These are phyloP conservation scores for Oligia fasciuncula DNA, from an alignment of 2,888 invertebrate species.

Conservation along the genomic window DNA sequence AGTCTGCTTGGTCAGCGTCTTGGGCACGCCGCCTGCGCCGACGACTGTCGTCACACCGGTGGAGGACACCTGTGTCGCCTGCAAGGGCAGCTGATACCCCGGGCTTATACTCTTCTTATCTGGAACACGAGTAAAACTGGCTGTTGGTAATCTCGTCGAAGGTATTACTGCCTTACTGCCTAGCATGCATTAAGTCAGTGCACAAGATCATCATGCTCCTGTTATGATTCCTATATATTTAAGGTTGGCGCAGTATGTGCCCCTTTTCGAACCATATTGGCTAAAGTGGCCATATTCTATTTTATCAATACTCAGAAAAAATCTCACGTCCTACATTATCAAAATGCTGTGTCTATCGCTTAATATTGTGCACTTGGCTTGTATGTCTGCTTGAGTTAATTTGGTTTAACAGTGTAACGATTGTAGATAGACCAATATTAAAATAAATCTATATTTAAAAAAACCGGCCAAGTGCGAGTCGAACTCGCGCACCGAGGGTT, in stretches of 20 bases:
- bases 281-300: neutral
- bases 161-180: neutral
- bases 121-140: slow-evolving; percentile 66
- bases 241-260: neutral
- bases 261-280: neutral
- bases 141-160: neutral
- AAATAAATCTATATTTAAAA: no score
- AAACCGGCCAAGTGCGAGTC: no score
- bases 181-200: neutral
- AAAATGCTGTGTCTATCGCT: no score
- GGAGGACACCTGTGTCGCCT: slow-evolving; percentile 80
- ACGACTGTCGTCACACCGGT: slow-evolving; percentile 82
- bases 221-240: neutral
- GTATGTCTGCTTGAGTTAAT: no score
- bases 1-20: slow-evolving; percentile 86
- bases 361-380: no score
- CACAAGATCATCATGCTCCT: neutral
- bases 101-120: slow-evolving; percentile 81
- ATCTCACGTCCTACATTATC: no score
- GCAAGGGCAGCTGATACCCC: slow-evolving; percentile 76
- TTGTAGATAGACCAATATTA: no score
- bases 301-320: no score
- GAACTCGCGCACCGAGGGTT: no score
- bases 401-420: no score
- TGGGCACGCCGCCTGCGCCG: slow-evolving; percentile 81